These are phyloP conservation scores for Gavialis gangeticus DNA, from an alignment of 2,113 vertebrate genomes.

Conservation along the genomic window DNA sequence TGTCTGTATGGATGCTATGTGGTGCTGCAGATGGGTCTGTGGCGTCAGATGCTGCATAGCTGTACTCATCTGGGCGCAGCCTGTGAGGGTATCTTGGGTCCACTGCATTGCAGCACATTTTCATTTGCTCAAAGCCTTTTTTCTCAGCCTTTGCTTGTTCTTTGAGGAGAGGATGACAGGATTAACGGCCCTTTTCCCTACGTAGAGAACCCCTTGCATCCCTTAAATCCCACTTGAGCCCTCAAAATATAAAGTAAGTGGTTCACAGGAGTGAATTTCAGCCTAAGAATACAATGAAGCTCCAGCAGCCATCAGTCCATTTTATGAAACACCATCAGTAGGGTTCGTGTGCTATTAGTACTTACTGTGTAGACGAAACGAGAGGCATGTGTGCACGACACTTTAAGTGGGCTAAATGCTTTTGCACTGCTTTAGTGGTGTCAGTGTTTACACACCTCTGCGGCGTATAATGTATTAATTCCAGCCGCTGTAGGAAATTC, in stretches of 20 bases:
- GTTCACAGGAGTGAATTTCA: background rate
- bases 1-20: too few species aligned
- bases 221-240: background rate
- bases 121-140: background rate
- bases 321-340: accelerated
- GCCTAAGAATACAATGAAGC: accelerated
- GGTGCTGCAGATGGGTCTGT: too few species aligned
- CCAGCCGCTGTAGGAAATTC: too few species aligned
- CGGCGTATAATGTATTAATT: too few species aligned
- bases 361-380: too few species aligned
- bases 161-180: background rate
- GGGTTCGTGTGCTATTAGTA: accelerated
- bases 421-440: too few species aligned
- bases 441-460: too few species aligned
- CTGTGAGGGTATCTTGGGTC: background rate
- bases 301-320: accelerated
- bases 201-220: background rate
- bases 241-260: background rate
- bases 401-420: too few species aligned
- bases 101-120: background rate
- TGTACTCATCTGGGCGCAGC: too few species aligned
- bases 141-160: background rate
- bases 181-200: background rate
- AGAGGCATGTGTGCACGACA: too few species aligned
- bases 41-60: too few species aligned